These are phyloP conservation scores for Dipodomys ordii DNA, from an alignment of 2,113 vertebrate species.

Conservation along the genomic window DNA sequence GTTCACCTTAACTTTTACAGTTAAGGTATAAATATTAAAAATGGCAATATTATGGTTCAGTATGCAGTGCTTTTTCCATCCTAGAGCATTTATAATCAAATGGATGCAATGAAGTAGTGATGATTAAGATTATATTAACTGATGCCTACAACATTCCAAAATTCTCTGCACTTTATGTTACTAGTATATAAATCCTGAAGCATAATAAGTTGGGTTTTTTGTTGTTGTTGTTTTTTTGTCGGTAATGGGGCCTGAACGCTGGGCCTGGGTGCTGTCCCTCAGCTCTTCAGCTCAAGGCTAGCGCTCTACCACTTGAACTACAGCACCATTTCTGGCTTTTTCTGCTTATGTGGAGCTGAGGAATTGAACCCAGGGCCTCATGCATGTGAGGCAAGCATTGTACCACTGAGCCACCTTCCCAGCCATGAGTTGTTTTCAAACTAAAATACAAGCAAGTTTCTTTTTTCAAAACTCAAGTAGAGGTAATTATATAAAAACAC, in stretches of 20 bases:
- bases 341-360: no score
- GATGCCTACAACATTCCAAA: background rate
- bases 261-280: no score
- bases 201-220: background rate
- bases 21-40: background rate
- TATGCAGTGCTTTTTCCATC: background rate
- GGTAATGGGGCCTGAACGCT: no score
- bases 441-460: background rate
- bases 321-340: no score
- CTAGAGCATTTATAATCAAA: background rate
- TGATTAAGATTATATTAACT: slow-evolving; percentile 47
- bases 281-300: no score
- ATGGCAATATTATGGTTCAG: background rate
- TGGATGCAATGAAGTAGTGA: background rate
- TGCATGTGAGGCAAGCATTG: no score
- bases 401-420: no score
- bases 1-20: slow-evolving; percentile 10
- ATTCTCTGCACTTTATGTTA: slow-evolving; percentile 41
- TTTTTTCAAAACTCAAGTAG: slow-evolving; percentile 26
- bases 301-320: no score
- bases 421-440: background rate
- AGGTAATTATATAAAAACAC: background rate
- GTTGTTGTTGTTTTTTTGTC: no score
- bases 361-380: no score
- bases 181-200: slow-evolving; percentile 6